phyloP scores from a whole-genome alignment of 2,888 invertebrate genomes.

The Caenorhabditis doughertyi region DNA sequence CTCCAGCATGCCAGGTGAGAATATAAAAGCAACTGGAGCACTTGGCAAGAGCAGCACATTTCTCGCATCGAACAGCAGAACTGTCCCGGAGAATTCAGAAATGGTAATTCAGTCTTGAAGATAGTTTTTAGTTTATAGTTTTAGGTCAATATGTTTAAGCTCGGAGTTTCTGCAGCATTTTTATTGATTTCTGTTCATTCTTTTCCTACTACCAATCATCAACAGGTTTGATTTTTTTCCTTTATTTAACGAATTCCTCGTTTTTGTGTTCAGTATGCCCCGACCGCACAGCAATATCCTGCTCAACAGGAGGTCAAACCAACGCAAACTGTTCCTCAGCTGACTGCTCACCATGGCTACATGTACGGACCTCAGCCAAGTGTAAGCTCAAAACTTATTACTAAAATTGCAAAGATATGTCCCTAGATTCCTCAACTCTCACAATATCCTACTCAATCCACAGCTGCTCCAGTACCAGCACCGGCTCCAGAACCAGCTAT shows the following conservation, averaged over 20 bases:
- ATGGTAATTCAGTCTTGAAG: neutral
- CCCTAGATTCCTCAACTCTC: conserved; percentile 46
- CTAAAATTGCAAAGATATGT: neutral
- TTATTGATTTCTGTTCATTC: neutral
- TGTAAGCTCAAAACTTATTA: conserved; percentile 3
- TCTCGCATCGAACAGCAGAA: conserved; percentile 3
- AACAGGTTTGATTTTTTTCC: conserved; percentile 18
- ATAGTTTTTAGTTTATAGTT: neutral
- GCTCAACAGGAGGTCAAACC: conserved; percentile 54
- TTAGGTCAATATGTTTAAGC: conserved; percentile 25
- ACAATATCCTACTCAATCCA: conserved; percentile 25
- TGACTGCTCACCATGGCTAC: conserved; percentile 52
- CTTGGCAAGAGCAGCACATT: conserved; percentile 11
- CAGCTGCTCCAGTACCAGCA: neutral
- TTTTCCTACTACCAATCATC: conserved; percentile 32
- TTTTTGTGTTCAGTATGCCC: conserved; percentile 10
- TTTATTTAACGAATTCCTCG: neutral
- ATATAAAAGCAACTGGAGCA: conserved; percentile 28
- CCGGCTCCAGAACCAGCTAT: conserved; percentile 3
- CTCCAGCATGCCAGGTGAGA: conserved; percentile 11
- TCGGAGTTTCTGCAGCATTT: conserved; percentile 28
- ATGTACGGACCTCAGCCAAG: conserved; percentile 53
- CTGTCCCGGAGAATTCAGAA: neutral
- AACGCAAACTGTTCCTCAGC: conserved; percentile 15
- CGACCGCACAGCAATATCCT: conserved; percentile 50